A percentile compares a stretch with the other conserved stretches of the same genome.
Evolutionary conservation across 2,797 vertebrate genomes (phyloP).

Genomic region (Coranthus polyacanthus): DNA sequence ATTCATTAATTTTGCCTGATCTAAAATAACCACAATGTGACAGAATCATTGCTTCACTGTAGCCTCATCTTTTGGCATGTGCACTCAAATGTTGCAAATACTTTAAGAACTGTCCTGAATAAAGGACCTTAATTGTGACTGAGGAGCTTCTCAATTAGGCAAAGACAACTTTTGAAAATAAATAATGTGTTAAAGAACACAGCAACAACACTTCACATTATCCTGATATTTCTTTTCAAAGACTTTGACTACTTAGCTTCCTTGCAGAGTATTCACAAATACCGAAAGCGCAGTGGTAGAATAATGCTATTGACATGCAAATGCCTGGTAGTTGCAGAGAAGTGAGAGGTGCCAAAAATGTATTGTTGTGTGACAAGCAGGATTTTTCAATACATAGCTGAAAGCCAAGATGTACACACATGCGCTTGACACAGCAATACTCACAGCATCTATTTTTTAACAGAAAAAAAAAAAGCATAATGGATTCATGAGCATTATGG

Average conservation of each 20-base stretch:
- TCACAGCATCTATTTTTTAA: constrained; percentile 46
- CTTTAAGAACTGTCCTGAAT: constrained; percentile 24
- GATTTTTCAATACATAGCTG: constrained; percentile 72
- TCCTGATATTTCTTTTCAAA: constrained; percentile 70
- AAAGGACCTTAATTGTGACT: constrained; percentile 34
- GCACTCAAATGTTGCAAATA: constrained; percentile 24
- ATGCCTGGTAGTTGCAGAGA: constrained; percentile 77
- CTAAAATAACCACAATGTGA: constrained; percentile 37
- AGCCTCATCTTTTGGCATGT: constrained; percentile 26
- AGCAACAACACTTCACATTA: constrained; percentile 32
- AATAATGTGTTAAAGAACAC: constrained; percentile 48
- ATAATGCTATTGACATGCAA: constrained; percentile 83
- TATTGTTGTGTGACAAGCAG: constrained; percentile 80
- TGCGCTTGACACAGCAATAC: constrained; percentile 60
- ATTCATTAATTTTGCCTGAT: constrained; percentile 48
- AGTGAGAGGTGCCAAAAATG: constrained; percentile 81
- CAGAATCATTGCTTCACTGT: constrained; percentile 5
- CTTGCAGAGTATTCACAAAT: constrained; percentile 61
- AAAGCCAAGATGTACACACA: constrained; percentile 63
- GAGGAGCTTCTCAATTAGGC: constrained; percentile 53
- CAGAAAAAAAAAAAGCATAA: constrained; percentile 35
- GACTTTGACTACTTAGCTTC: constrained; percentile 66
- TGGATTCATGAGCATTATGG: constrained; percentile 53
- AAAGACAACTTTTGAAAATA: constrained; percentile 42
- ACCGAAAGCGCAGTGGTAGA: constrained; percentile 75